Conservation (phyloP, 2,888 invertebrate species). For the Hirudinaria manillensis region DNA sequence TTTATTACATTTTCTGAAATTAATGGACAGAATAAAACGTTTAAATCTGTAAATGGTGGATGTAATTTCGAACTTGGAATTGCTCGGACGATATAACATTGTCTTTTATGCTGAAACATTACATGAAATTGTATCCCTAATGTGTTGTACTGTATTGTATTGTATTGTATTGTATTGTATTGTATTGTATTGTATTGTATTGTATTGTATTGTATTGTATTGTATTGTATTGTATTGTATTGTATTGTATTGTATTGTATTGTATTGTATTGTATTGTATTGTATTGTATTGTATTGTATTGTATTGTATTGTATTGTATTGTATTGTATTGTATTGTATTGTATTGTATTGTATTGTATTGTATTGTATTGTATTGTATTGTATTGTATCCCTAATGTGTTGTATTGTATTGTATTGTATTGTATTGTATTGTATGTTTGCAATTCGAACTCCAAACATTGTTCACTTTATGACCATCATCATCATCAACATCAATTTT, state of each 20-base stretch:
- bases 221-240: not conserved
- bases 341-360: not conserved
- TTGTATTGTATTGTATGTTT: not conserved
- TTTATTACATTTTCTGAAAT: no score
- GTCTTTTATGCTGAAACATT: no score
- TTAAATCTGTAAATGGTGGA: no score
- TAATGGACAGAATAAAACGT: no score
- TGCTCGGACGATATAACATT: no score
- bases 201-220: not conserved
- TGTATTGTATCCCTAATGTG: no score
- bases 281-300: slow-evolving; percentile 7
- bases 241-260: slow-evolving; percentile 4
- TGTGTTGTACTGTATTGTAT: not conserved
- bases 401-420: not conserved
- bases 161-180: slow-evolving; percentile 11
- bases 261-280: slow-evolving; percentile 7
- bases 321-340: not conserved
- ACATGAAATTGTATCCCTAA: not conserved
- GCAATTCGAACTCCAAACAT: not conserved
- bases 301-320: slow-evolving; percentile 1
- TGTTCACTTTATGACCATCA: slow-evolving; percentile 1
- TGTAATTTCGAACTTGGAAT: no score
- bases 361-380: no score
- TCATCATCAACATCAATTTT: not conserved
- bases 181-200: not conserved